These are phyloP conservation scores for Phoeniculus purpureus DNA, from an alignment of 2,797 vertebrate species.

Conservation along the genomic window DNA sequence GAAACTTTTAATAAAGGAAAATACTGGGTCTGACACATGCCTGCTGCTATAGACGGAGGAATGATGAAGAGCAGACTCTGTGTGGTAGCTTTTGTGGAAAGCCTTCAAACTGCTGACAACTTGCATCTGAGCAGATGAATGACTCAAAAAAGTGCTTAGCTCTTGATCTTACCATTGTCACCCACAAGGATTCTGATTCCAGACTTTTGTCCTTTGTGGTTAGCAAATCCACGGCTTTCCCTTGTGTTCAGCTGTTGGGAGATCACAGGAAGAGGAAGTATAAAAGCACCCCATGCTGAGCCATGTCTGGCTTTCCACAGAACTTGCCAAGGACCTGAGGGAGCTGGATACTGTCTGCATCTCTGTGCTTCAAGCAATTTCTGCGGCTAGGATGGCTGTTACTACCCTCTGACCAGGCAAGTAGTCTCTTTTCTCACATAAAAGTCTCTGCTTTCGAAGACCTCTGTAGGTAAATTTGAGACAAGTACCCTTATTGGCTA, in stretches of 20 bases:
- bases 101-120: slow-evolving; percentile 44
- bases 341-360: not conserved
- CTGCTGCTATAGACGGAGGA: slow-evolving; percentile 18
- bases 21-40: slow-evolving; percentile 14
- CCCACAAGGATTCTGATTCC: slow-evolving; percentile 6
- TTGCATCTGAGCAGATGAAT: slow-evolving; percentile 55
- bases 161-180: not conserved
- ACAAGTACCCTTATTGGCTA: not conserved
- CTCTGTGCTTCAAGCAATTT: not conserved
- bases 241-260: not conserved
- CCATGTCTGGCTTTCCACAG: not conserved
- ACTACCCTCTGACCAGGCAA: not conserved
- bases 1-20: slow-evolving; percentile 27
- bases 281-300: not conserved
- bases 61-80: slow-evolving; percentile 28
- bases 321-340: not conserved
- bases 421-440: not conserved
- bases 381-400: not conserved
- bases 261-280: not conserved
- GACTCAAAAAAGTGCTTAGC: slow-evolving; percentile 46
- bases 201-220: not conserved
- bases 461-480: not conserved
- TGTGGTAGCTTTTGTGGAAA: slow-evolving; percentile 48
- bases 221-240: slow-evolving; percentile 1
- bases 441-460: not conserved